Base-by-base conservation (phyloP, 1,140 invertebrate species). In the Chymomyza costata region DNA sequence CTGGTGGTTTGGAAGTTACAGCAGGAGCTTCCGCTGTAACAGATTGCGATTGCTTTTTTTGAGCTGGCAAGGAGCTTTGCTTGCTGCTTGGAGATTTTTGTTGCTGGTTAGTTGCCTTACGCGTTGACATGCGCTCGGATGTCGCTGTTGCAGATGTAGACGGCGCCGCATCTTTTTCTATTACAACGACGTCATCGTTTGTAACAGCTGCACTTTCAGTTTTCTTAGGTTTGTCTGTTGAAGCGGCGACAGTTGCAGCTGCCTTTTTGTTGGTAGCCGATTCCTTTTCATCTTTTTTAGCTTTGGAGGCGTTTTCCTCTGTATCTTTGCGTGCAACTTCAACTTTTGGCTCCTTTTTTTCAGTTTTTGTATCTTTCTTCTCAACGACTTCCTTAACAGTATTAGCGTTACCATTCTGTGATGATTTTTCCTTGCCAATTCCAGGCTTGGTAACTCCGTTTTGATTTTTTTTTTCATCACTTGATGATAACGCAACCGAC, bases 391-490 rank as follows among this genome's bases (percentile, higher is more conserved):
- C 70, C 48, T 71, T 78, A 18, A n/a, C 38, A 5, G 32, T n/a
- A 1, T 1, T 47, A 19, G 57, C 40, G 38, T 31, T 57, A 14
- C 64, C 66, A 37, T 83, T 83, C 34, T 81, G 63, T 6, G 71
- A 14, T 0, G 43, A 0, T 38, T 84, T 80, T 35, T 80, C 62
- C 37, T 66, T 82, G 11, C 54, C 53, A 37, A 67, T 74, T 15
- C 38, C 39, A 15, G 78, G 45, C 43, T 64, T 70, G 39, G 11
- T 44, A 7, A 37, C 53, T 6, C 76, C 71, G 61, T 83, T 84
- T 19, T 67, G 62, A n/a, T 31, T 45, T 34, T 67, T 81, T 21
- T 69, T 71, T 1, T 80, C 66, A 7, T 80, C 68, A 5, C n/a
- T n/a, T n/a, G n/a, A n/a, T n/a, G n/a, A n/a, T n/a, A n/a, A n/a